Evolutionary conservation across 2,888 invertebrate species (phyloP), one percentile per base, ranked within the genome.

Genomic region (Pachydiplax longipennis): DNA sequence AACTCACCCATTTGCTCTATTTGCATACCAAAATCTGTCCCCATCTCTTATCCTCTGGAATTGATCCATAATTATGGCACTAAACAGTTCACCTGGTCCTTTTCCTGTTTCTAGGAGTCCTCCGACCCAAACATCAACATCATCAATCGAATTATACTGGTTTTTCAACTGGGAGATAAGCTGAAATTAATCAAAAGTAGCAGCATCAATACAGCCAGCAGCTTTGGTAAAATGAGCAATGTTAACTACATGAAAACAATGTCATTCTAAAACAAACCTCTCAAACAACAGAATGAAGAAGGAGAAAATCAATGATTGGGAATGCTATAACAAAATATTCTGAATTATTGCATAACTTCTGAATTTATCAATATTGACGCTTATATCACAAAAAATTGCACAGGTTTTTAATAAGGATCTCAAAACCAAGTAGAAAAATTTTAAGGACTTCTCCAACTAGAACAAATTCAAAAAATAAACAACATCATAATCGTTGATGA

Each of bases 11-110:
- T 95, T 95, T 65, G 92, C 92, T 18, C 18, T 91, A 93, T 95
- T 95, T 92, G 95, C 95, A 93, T 94, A 96, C 95, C 95, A 96
- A 93, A 95, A 96, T 91, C 95, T 92, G 92, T 96, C 95, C 2
- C 95, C 95, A 93, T 95, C 94, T 91, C 96, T 92, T 91, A 95
- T 95, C 92, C 95, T 93, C 65, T 92, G 91, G 93, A 96, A 95
- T 92, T 96, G 95, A 92, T 96, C 95, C 53, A 92, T 91, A 91
- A 95, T 95, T 81, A 95, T 94, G 3, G 93, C 92, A 91, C 93
- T 92, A 92, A 96, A 95, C 13, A 95, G 93, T 92, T 94, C 94
- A 2, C 95, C 95, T 1, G 95, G 95, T 73, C 94, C 94, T 91
- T 93, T 92, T 13, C 92, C 91, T 0, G 95, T 95, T 93, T 96